These are phyloP conservation scores for Aquatica leii DNA, from an alignment of 2,888 invertebrate species.

Conservation along the genomic window DNA sequence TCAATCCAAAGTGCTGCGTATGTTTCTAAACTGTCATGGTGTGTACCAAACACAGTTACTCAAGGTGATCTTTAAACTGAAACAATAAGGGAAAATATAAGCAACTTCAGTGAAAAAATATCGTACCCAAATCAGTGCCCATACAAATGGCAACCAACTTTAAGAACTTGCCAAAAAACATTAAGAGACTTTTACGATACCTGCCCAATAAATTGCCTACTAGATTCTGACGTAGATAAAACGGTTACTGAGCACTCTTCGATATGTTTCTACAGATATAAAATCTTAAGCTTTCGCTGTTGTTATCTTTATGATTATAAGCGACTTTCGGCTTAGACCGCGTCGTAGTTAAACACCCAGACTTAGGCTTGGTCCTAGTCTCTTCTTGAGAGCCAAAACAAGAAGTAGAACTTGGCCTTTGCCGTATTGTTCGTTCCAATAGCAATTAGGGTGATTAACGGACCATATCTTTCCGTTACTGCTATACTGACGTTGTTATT, in stretches of 20 bases:
- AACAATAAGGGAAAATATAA: conserved; percentile 13
- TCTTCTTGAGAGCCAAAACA: too few species aligned
- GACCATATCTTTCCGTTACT: too few species aligned
- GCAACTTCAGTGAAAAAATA: conserved; percentile 17
- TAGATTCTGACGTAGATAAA: conserved; percentile 15
- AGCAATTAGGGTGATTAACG: too few species aligned
- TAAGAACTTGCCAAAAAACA: conserved; percentile 19
- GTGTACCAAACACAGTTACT: conserved; percentile 14
- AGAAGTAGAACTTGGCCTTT: too few species aligned
- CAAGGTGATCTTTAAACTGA: conserved; percentile 7
- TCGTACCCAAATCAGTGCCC: not conserved
- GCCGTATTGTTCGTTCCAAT: too few species aligned
- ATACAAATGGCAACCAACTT: conserved; percentile 25
- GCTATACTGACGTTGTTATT: too few species aligned
- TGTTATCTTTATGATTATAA: too few species aligned
- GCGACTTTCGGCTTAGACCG: too few species aligned
- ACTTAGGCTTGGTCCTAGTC: too few species aligned
- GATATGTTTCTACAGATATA: too few species aligned
- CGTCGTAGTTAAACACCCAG: too few species aligned
- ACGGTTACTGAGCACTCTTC: conserved; percentile 16
- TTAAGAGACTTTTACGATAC: conserved; percentile 16
- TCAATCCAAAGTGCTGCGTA: not conserved
- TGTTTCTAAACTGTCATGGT: conserved; percentile 10
- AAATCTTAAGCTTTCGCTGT: too few species aligned
- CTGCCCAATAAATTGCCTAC: conserved; percentile 10